A percentile compares a stretch with the other conserved stretches of the same genome.
Conservation (phyloP, 2,113 vertebrate species). For the Panurus biarmicus region DNA sequence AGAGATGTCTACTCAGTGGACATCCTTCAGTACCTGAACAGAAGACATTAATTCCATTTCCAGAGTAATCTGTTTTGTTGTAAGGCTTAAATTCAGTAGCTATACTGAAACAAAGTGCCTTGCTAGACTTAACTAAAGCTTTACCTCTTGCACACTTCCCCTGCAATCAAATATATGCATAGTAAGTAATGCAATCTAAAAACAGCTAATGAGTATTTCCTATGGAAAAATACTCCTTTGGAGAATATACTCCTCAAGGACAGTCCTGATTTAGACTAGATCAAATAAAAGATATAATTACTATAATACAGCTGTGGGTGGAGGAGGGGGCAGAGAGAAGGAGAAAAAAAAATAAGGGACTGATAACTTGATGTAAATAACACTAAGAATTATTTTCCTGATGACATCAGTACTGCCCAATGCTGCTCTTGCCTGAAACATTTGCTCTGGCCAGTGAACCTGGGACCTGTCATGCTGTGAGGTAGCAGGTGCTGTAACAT, state of each 20-base stretch:
- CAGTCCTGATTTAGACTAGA: neutral
- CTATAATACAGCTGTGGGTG: neutral
- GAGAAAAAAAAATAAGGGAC: neutral
- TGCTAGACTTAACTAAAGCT: neutral
- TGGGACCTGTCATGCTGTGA: neutral
- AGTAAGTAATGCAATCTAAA: neutral
- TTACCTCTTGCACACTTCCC: neutral
- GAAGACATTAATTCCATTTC: neutral
- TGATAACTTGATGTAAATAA: neutral
- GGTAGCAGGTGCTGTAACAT: neutral
- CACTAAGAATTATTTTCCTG: neutral
- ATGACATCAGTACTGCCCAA: neutral
- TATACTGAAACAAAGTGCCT: neutral
- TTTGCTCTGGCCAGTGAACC: neutral
- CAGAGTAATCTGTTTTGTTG: neutral
- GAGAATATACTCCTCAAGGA: neutral
- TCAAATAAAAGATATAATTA: slow-evolving; percentile 1
- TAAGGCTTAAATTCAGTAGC: neutral
- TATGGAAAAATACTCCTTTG: neutral
- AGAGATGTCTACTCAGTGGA: neutral
- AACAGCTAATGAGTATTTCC: neutral
- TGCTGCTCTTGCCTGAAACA: neutral
- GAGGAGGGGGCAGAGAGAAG: neutral
- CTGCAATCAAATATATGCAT: neutral
- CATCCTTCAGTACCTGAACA: neutral